Percentiles rank a stretch among this genome's conserved stretches.
Evolutionary conservation across 2,888 invertebrate species (phyloP).

Genomic region (Drosophila nr. fundita): DNA sequence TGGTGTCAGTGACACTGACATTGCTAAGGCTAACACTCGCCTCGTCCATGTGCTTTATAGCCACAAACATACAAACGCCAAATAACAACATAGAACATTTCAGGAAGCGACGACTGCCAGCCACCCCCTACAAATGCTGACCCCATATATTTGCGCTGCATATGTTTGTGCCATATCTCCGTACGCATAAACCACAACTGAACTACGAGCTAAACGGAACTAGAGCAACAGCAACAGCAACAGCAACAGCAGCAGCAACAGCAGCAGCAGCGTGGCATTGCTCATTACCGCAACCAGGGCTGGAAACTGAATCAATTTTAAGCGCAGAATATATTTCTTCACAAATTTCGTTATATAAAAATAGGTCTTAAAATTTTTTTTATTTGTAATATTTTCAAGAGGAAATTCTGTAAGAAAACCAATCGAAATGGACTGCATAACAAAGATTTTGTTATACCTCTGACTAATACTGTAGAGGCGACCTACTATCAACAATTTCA

Average conservation of each 20-base stretch:
- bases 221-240: slow-evolving; percentile 38
- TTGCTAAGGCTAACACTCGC: slow-evolving; percentile 64
- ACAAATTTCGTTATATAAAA: neutral
- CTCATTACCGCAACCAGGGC: slow-evolving; percentile 59
- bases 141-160: slow-evolving; percentile 74
- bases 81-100: slow-evolving; percentile 32
- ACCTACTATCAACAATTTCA: slow-evolving; percentile 20
- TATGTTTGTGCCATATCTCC: slow-evolving; percentile 76
- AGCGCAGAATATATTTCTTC: neutral
- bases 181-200: slow-evolving; percentile 74
- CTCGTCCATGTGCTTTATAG: slow-evolving; percentile 77
- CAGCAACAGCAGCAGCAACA: slow-evolving; percentile 8
- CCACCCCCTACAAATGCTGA: slow-evolving; percentile 22
- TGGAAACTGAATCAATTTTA: slow-evolving; percentile 13
- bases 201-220: slow-evolving; percentile 69
- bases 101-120: slow-evolving; percentile 58
- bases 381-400: neutral
- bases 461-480: neutral
- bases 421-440: neutral
- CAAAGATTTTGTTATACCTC: slow-evolving; percentile 10
- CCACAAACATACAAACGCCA: slow-evolving; percentile 49
- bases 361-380: neutral
- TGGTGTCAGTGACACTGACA: slow-evolving; percentile 63
- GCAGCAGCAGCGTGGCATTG: slow-evolving; percentile 16
- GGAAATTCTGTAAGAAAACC: neutral